Evolutionary conservation across 2,113 vertebrate genomes (phyloP).

Genomic region (Promerops cafer): DNA sequence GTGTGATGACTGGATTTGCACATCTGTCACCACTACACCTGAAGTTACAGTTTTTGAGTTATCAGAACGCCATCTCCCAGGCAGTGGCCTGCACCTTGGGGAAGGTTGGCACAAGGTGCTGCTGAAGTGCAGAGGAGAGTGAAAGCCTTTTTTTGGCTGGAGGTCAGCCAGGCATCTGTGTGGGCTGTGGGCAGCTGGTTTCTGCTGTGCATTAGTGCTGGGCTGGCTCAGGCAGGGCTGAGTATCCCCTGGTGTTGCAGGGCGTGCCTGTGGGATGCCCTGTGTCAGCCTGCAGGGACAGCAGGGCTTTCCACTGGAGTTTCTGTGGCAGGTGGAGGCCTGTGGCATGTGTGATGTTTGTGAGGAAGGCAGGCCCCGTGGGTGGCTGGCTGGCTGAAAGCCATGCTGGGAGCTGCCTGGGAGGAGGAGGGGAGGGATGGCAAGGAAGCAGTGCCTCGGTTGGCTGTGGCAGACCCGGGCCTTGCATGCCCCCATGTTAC

Average conservation of each 20-base stretch:
- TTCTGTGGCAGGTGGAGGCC: background rate
- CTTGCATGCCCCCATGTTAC: rapidly evolving
- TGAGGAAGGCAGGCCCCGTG: background rate
- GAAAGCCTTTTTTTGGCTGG: background rate
- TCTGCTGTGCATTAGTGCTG: background rate
- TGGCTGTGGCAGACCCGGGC: background rate
- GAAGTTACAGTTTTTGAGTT: background rate
- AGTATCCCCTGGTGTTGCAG: background rate
- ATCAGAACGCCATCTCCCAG: background rate
- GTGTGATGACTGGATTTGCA: background rate
- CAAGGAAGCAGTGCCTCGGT: background rate
- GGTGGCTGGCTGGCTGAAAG: background rate
- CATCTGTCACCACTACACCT: background rate
- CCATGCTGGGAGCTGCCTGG: background rate
- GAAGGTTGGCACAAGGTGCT: background rate
- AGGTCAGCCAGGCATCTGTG: background rate
- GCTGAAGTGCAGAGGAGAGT: background rate
- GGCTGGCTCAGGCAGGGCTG: background rate
- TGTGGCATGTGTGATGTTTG: rapidly evolving
- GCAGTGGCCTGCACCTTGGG: rapidly evolving
- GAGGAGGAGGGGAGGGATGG: background rate
- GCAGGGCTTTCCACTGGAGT: background rate
- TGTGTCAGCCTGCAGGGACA: background rate
- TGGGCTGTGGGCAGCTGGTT: background rate
- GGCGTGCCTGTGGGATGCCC: background rate